Evolutionary conservation across 2,797 vertebrate species (phyloP), one percentile per base, ranked within the genome.

Genomic region (Petrocephalus schoutedeni): DNA sequence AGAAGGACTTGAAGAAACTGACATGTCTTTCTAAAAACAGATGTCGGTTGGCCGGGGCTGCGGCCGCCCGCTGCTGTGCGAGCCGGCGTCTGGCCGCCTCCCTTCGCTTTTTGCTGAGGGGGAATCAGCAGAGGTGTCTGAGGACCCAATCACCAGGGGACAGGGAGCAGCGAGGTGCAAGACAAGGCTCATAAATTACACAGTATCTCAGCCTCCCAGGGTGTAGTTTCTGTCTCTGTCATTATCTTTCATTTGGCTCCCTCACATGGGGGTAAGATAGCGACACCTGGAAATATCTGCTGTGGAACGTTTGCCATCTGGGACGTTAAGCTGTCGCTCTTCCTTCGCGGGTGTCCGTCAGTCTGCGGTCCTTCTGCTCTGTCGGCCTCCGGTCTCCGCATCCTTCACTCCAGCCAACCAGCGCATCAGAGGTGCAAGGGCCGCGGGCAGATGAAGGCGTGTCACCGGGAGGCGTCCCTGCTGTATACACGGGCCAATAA

Each of bases 161-260:
- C 41, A 23, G 10, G 12, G 14, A 59, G 53, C 87, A 53, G 14
- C 28, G 36, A 41, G 19, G 53, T 83, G 32, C 9, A 19, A 59
- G 87, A 87, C 77, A 61, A 80, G 67, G n/a, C 87, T 45, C 87
- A 82, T 49, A 82, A 87, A 82, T 83, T 61, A 77, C 57, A 86
- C 84, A 36, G 53, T 86, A 57, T 86, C 53, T 86, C 84, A 86
- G 21, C 54, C 54, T 41, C 84, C 54, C 84, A 58, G 56, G 53
- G 56, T 36, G 56, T 41, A 19, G 14, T 41, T 86, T 41, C 84
- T 57, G 10, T 16, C 23, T 57, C 84, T 36, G 82, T 56, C 84
- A 58, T 86, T 86, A 86, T 86, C 84, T 36, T 86, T 58, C 56
- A 14, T 58, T 58, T 28, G 49, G 16, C 56, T 32, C 53, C 53